A percentile compares a stretch with the other conserved stretches of the same genome.
These are phyloP conservation scores for Nymphicus hollandicus DNA, from an alignment of 2,113 vertebrate genomes.

Conservation along the genomic window DNA sequence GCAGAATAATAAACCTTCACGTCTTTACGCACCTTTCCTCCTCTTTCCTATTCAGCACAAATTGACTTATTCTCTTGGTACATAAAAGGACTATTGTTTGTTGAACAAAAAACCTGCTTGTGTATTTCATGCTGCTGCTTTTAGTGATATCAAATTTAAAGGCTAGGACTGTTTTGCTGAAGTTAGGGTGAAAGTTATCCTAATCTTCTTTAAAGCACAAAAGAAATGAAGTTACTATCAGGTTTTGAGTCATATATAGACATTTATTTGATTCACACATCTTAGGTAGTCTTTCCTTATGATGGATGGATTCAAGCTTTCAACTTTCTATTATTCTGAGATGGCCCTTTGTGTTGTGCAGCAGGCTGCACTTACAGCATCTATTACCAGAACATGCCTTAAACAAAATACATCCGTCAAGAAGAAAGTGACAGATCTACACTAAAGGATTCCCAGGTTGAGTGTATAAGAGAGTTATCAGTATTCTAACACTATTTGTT, in stretches of 20 bases:
- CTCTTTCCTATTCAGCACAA: neutral
- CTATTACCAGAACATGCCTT: constrained; percentile 29
- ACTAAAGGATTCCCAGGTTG: neutral
- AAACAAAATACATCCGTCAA: constrained; percentile 43
- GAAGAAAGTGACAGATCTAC: constrained; percentile 12
- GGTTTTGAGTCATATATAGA: neutral
- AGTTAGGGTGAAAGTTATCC: neutral
- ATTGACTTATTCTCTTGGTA: neutral
- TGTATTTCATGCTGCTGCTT: neutral
- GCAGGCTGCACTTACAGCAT: neutral
- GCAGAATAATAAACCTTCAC: neutral
- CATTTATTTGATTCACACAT: constrained; percentile 9
- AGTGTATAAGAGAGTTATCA: neutral
- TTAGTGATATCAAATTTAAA: neutral
- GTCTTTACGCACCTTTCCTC: neutral
- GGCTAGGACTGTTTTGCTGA: neutral
- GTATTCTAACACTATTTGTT: constrained; percentile 3
- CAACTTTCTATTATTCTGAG: constrained; percentile 26
- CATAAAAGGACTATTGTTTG: neutral
- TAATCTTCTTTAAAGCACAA: neutral
- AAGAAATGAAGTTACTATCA: constrained; percentile 23
- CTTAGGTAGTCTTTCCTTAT: neutral
- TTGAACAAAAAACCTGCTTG: neutral
- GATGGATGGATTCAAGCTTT: constrained; percentile 30
- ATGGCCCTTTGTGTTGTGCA: neutral